Conservation (phyloP, 2,888 invertebrate species). For the Eutolmus rufibarbis region DNA sequence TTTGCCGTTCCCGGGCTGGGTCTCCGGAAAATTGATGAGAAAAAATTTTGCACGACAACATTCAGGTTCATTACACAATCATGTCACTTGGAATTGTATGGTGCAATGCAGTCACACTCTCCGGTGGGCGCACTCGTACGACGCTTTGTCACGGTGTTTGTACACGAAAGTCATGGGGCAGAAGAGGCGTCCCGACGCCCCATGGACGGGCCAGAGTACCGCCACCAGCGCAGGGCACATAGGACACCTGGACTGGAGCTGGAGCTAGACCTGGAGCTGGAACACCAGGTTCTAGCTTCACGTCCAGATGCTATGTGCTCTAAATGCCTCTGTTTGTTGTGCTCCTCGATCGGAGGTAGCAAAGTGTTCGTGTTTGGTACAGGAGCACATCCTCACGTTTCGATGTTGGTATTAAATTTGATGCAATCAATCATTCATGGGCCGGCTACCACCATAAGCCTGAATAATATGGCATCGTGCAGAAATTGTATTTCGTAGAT, state of each 20-base stretch:
- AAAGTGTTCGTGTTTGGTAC: slow-evolving; percentile 21
- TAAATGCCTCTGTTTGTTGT: slow-evolving; percentile 36
- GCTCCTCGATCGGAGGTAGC: slow-evolving; percentile 9
- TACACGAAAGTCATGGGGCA: slow-evolving; percentile 41
- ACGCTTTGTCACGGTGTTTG: slow-evolving; percentile 39
- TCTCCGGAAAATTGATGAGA: slow-evolving; percentile 45
- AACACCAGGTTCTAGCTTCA: neutral
- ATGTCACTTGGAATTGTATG: slow-evolving; percentile 48
- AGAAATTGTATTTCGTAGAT: slow-evolving; percentile 45
- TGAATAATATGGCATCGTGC: slow-evolving; percentile 41
- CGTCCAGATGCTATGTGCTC: slow-evolving; percentile 37
- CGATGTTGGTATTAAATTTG: slow-evolving; percentile 47
- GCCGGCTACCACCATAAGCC: slow-evolving; percentile 44
- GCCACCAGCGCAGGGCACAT: neutral
- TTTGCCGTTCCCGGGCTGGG: neutral
- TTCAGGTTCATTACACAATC: slow-evolving; percentile 49
- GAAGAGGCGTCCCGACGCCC: slow-evolving; percentile 22
- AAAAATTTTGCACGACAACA: slow-evolving; percentile 46
- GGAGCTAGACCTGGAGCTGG: neutral
- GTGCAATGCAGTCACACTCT: slow-evolving; percentile 48
- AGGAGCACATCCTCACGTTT: slow-evolving; percentile 36
- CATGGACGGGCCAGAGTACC: neutral
- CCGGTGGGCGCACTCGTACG: slow-evolving; percentile 18
- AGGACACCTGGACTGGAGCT: neutral
- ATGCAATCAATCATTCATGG: slow-evolving; percentile 49